These are phyloP conservation scores for Colostygia pectinataria DNA, from an alignment of 2,888 invertebrate genomes.

Conservation along the genomic window DNA sequence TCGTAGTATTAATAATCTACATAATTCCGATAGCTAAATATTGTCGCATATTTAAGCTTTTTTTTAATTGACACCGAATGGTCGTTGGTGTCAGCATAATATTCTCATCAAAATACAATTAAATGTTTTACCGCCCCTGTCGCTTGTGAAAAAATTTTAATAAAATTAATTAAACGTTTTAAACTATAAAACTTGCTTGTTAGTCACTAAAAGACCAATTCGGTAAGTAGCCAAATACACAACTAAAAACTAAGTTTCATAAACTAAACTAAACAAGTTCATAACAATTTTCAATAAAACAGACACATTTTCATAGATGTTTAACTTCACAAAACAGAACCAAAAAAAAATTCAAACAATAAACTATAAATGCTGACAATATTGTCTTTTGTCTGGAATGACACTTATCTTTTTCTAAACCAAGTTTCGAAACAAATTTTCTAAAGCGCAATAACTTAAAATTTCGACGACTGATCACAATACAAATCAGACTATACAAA, in stretches of 20 bases:
- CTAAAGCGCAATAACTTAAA: conserved; percentile 64
- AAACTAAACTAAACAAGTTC: conserved; percentile 63
- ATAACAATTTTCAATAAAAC: conserved; percentile 56
- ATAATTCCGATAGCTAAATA: conserved; percentile 79
- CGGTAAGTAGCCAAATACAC: conserved; percentile 60
- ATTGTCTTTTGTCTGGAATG: conserved; percentile 83
- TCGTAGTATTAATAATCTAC: conserved; percentile 74
- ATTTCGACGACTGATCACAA: conserved; percentile 61
- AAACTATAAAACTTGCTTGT: conserved; percentile 56
- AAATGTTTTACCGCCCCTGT: conserved; percentile 36
- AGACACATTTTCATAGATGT: conserved; percentile 56
- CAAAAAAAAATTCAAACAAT: conserved; percentile 58
- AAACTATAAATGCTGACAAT: conserved; percentile 81
- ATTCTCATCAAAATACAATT: conserved; percentile 59
- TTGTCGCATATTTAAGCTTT: conserved; percentile 80
- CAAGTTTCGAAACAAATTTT: conserved; percentile 54
- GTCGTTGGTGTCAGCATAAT: conserved; percentile 60
- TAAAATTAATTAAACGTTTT: conserved; percentile 50
- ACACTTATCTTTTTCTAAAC: conserved; percentile 64
- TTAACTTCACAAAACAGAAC: conserved; percentile 54
- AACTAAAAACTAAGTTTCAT: conserved; percentile 60
- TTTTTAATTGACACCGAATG: conserved; percentile 61
- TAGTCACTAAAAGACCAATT: conserved; percentile 60
- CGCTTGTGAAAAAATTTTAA: conserved; percentile 45
- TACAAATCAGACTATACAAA: conserved; percentile 55